phyloP scores from a whole-genome alignment of 2,113 vertebrate species.

The Suricata suricatta region DNA sequence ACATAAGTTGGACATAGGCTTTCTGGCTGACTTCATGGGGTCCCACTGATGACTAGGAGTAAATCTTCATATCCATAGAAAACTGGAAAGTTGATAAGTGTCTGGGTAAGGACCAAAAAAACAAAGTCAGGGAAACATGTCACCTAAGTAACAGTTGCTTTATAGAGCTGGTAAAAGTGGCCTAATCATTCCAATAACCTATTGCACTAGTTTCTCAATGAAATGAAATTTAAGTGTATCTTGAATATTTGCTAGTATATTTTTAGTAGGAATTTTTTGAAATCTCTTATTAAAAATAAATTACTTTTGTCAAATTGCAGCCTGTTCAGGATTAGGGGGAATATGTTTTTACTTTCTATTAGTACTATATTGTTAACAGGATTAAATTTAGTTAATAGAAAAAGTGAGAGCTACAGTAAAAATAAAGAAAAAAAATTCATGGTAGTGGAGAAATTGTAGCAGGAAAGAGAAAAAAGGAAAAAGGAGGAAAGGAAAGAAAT shows the following conservation, averaged over 20 bases:
- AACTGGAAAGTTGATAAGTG: constrained; percentile 74
- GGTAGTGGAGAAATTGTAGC: not conserved
- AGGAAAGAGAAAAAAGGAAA: not conserved
- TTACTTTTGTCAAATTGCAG: constrained; percentile 24
- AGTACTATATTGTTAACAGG: not conserved
- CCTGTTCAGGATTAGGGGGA: not conserved
- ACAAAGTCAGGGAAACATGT: constrained; percentile 75
- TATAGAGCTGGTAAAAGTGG: constrained; percentile 67
- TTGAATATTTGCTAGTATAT: constrained; percentile 28
- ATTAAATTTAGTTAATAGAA: constrained; percentile 46
- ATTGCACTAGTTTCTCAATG: not conserved
- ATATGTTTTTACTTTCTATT: constrained; percentile 7
- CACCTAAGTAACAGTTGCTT: constrained; percentile 67
- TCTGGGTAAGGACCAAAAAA: constrained; percentile 77
- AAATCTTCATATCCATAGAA: constrained; percentile 78
- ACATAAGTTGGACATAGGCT: constrained; percentile 64
- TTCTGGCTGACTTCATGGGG: constrained; percentile 77
- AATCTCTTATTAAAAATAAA: constrained; percentile 47
- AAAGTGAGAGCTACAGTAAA: constrained; percentile 40
- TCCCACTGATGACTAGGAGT: constrained; percentile 75
- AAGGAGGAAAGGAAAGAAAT: not conserved
- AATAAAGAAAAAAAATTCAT: constrained; percentile 30
- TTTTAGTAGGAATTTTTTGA: not conserved
- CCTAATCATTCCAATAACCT: constrained; percentile 40
- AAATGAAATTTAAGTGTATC: constrained; percentile 62